Base-by-base conservation (phyloP, 2,888 invertebrate species). In the Xanthorhoe designata region DNA sequence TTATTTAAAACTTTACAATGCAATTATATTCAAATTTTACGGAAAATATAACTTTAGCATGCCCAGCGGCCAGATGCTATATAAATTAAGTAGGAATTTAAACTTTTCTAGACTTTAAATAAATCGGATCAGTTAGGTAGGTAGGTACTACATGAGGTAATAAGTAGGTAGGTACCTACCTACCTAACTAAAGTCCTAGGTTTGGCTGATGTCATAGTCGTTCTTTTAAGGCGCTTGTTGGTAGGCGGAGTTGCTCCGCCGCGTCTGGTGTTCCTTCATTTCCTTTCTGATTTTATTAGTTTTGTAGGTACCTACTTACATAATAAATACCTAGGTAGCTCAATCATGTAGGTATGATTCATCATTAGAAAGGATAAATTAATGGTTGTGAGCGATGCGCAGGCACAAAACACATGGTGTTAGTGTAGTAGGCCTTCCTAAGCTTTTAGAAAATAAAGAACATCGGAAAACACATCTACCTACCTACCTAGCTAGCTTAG, bases 161-260 rank as follows among this genome's bases (percentile, higher is more conserved):
- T 51, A n/a, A 13, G 19, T 18, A 50, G 9, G 10, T 38, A 10
- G 2, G 10, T 47, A 32, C 4, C 32, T 32, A 42, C 4, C 4
- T 42, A 42, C 13, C 6, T 47, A 51, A 19, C 10, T n/a, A n/a
- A n/a, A n/a, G n/a, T n/a, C n/a, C 55, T 60, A 51, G 29, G 42
- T 60, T 52, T 38, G 59, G 19, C 59, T 60, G 59, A 60, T 60
- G 59, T 60, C 59, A 60, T 60, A 10, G 19, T 24, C 15, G 50
- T 42, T 19, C 59, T 24, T 42, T 52, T 8, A 60, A 42, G 59
- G 59, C 42, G 24, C 38, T 52, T 42, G 51, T 42, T 42, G 42
- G 51, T 60, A 60, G 59, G 50, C 51, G 51, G 59, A 47, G 42
- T 56, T 15, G 45, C 55, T 15, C 47, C 56, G 15, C 17, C 32